Evolutionary conservation across 2,797 vertebrate species (phyloP).

Genomic region (Crypturellus tataupa): DNA sequence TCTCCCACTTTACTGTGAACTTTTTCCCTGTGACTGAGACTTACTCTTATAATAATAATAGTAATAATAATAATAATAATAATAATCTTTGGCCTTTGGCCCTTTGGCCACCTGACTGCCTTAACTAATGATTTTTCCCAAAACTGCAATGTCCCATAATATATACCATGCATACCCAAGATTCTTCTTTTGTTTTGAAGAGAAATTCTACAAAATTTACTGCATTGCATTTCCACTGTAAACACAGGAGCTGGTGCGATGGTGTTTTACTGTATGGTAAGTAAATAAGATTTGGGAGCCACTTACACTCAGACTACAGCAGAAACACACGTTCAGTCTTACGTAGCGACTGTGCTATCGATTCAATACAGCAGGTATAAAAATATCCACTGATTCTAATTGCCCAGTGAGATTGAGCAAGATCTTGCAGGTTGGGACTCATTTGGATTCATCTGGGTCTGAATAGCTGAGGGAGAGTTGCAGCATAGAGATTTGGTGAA

Average conservation of each 20-base stretch:
- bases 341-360: not conserved
- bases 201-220: constrained; percentile 61
- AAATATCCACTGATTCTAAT: not conserved
- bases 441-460: not conserved
- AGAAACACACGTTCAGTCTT: not conserved
- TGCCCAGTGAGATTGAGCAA: not conserved
- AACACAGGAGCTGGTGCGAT: constrained; percentile 77
- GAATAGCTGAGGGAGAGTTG: not conserved
- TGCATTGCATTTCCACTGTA: constrained; percentile 85
- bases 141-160: not conserved
- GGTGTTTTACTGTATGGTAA: constrained; percentile 79
- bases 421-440: not conserved
- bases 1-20: constrained; percentile 49
- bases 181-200: constrained; percentile 71
- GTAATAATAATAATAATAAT: constrained; percentile 1
- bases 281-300: constrained; percentile 44
- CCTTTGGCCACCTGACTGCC: constrained; percentile 53
- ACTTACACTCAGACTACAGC: not conserved
- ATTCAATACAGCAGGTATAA: not conserved
- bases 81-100: not conserved
- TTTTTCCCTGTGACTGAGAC: constrained; percentile 21
- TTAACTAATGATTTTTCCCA: constrained; percentile 62
- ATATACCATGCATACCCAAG: constrained; percentile 55
- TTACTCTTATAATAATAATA: constrained; percentile 23
- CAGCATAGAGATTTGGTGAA: not conserved